Base-by-base conservation (phyloP, 2,113 vertebrate species). In the Fulica atra region DNA sequence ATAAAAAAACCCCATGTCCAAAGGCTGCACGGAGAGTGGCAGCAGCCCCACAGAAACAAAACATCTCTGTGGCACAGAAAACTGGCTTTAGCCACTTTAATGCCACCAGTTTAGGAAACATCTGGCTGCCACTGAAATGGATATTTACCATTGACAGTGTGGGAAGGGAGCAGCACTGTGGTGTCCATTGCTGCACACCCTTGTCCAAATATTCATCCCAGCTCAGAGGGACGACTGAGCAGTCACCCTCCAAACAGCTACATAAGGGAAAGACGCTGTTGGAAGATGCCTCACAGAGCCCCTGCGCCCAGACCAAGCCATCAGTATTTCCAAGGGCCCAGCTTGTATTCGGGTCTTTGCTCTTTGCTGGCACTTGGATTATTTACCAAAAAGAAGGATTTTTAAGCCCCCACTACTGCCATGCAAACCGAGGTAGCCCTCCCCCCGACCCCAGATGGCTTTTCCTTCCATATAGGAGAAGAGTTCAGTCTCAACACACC, bases 1-100 rank as follows among this genome's bases (percentile, higher is more conserved):
- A 5, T 18, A 20, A 53, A 16, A n/a, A 20, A 44, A 61, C 5
- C 16, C 38, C 17, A 0, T 65, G 38, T 11, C 65, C 64, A 57
- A 77, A 71, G 3, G 7, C 38, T 51, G 54, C 31, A 19, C 1
- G 0, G 16, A 40, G 36, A 4, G 4, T 2, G 5, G 10, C 21
- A 59, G 61, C 86, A 81, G 16, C 57, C 25, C 10, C 54, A 35
- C 0, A 0, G 1, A 5, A 70, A 46, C 9, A 29, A 28, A 54
- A 44, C 7, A 5, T 8, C 42, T 66, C n/a, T 57, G 16, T 71
- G 46, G 16, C 2, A 3, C 59, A 59, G 79, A 89, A 54, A 92
- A 56, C 10, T 38, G 21, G 1, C 36, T 84, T 81, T 42, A 51
- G 8, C 10, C 25, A 60, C 19, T 69, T 65, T 19, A 44, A 36